Evolutionary conservation across 1,140 invertebrate species (phyloP).

Genomic region (Arion vulgaris): DNA sequence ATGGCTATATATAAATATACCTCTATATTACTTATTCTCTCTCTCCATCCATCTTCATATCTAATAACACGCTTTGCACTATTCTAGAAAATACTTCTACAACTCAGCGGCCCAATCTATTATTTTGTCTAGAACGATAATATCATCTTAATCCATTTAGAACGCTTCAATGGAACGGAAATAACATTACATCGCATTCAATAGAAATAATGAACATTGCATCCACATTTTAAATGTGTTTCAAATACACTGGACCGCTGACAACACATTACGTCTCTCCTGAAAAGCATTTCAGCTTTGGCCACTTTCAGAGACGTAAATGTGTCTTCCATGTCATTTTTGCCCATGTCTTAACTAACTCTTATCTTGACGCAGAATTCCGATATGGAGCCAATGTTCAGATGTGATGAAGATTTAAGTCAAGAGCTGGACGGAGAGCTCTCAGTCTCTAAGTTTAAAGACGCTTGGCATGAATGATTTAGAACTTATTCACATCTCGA

Average conservation of each 20-base stretch:
- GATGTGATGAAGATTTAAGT: not conserved
- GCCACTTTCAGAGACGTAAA: not conserved
- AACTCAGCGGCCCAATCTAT: no score
- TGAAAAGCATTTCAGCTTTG: not conserved
- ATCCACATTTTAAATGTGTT: not conserved
- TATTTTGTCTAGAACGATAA: no score
- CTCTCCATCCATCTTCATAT: no score
- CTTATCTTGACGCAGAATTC: not conserved
- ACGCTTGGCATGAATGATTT: not conserved
- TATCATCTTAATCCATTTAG: no score
- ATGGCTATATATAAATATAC: no score
- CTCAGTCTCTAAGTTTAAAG: not conserved
- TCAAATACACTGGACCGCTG: not conserved
- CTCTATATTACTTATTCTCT: no score
- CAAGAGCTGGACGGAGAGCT: not conserved
- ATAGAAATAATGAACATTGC: not conserved
- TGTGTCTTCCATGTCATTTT: not conserved
- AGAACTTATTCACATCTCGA: not conserved
- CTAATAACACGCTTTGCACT: no score
- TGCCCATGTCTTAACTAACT: not conserved
- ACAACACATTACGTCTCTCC: not conserved
- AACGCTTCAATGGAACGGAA: not conserved
- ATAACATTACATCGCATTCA: not conserved
- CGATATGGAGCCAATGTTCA: slow-evolving; percentile 3
- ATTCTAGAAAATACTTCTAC: no score